Percentiles rank a stretch among this genome's conserved stretches.
Evolutionary conservation across 2,888 invertebrate species (phyloP).

Genomic region (Caenorhabditis afra): DNA sequence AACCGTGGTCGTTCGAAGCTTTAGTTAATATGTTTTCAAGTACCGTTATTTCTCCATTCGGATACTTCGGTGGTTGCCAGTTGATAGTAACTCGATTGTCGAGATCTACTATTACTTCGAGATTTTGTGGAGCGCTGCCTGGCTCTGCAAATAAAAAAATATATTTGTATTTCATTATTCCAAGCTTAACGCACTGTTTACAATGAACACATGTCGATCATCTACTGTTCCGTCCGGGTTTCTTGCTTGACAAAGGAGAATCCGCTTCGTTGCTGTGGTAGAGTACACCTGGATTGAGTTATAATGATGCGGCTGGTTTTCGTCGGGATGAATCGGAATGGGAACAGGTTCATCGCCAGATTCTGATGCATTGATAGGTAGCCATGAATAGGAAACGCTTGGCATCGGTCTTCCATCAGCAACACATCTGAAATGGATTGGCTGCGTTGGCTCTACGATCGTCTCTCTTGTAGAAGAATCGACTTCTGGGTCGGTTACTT

Average conservation of each 20-base stretch:
- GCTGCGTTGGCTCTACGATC: constrained; percentile 77
- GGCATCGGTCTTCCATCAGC: constrained; percentile 79
- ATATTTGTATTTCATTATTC: too few species aligned
- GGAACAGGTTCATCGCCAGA: constrained; percentile 77
- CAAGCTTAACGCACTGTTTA: constrained; percentile 70
- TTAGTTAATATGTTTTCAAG: neutral
- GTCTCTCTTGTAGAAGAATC: constrained; percentile 65
- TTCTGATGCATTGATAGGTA: constrained; percentile 74
- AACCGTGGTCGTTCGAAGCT: constrained; percentile 23
- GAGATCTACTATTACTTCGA: constrained; percentile 74
- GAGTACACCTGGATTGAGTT: constrained; percentile 76
- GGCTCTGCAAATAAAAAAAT: constrained; percentile 78
- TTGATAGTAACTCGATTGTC: constrained; percentile 78
- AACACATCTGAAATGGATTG: constrained; percentile 79
- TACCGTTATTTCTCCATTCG: constrained; percentile 78
- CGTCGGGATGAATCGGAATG: constrained; percentile 69
- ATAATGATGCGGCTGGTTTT: constrained; percentile 72
- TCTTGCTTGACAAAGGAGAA: constrained; percentile 77
- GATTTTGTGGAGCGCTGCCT: constrained; percentile 76
- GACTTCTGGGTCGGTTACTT: constrained; percentile 72
- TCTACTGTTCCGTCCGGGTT: constrained; percentile 78
- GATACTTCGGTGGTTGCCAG: constrained; percentile 77
- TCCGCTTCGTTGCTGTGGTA: constrained; percentile 73
- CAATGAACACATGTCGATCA: constrained; percentile 74
- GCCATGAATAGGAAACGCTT: constrained; percentile 78